A percentile compares a stretch with the other conserved stretches of the same genome.
phyloP scores from a whole-genome alignment of 2,797 vertebrate genomes.

The Sebastes vulpes region DNA sequence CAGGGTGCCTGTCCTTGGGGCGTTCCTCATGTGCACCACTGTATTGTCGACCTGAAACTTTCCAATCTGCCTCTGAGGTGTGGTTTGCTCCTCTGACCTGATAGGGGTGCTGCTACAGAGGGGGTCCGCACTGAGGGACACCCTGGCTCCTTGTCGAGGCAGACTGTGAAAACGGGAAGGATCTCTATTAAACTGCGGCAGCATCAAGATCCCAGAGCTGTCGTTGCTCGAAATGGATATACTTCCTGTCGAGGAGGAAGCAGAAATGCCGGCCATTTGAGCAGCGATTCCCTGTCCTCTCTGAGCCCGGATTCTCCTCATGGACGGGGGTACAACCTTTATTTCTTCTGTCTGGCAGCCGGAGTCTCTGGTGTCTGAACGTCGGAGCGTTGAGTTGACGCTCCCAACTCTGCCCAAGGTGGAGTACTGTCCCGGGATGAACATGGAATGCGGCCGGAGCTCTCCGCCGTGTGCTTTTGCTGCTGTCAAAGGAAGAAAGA shows the following conservation, averaged over 20 bases:
- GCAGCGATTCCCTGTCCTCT: conserved; percentile 95
- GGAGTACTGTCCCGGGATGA: conserved; percentile 91
- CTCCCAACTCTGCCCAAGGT: conserved; percentile 90
- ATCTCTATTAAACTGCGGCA: conserved; percentile 83
- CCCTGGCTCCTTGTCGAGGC: conserved; percentile 89
- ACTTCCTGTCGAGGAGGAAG: conserved; percentile 91
- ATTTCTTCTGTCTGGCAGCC: conserved; percentile 96
- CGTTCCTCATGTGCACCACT: conserved; percentile 85
- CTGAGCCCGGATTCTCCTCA: conserved; percentile 96
- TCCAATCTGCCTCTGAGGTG: conserved; percentile 80
- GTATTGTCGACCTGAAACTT: conserved; percentile 88
- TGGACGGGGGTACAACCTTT: conserved; percentile 94
- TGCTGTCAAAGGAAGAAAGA: conserved; percentile 62
- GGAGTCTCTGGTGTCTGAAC: conserved; percentile 90
- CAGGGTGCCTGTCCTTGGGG: conserved; percentile 73
- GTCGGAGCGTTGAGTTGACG: conserved; percentile 80
- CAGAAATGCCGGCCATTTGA: conserved; percentile 93
- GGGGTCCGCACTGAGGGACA: conserved; percentile 88
- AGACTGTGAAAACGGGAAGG: conserved; percentile 93
- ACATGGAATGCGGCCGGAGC: conserved; percentile 89
- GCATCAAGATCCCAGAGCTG: conserved; percentile 83
- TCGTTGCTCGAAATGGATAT: conserved; percentile 89
- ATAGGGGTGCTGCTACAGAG: conserved; percentile 83
- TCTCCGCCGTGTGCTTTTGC: conserved; percentile 87
- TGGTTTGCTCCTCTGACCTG: conserved; percentile 80